These are phyloP conservation scores for Hymenochirus boettgeri DNA, from an alignment of 2,113 vertebrate species.

Conservation along the genomic window DNA sequence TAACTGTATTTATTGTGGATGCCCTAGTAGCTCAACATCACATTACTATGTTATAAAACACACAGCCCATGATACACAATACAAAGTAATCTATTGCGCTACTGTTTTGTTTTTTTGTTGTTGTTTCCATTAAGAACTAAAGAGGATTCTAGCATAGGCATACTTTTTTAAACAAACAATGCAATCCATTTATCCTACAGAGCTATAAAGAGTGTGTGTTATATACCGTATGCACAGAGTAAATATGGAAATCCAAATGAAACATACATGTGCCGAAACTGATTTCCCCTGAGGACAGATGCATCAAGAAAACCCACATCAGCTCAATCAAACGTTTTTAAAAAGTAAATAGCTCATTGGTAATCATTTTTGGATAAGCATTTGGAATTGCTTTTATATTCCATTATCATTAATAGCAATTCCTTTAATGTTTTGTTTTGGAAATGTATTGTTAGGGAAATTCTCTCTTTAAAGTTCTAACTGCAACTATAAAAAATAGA, in stretches of 20 bases:
- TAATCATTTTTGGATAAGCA: slow-evolving; percentile 58
- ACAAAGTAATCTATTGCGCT: no score
- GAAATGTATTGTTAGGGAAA: slow-evolving; percentile 41
- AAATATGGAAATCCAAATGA: slow-evolving; percentile 61
- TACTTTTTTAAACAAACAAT: no score
- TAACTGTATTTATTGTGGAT: no score
- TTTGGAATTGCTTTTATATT: slow-evolving; percentile 58
- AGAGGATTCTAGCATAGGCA: no score
- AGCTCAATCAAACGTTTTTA: slow-evolving; percentile 63
- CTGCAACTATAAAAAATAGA: no score
- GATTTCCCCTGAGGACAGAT: slow-evolving; percentile 61
- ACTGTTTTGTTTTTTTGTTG: no score
- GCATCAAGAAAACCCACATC: slow-evolving; percentile 61
- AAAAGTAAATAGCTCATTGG: slow-evolving; percentile 62
- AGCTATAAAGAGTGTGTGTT: slow-evolving; percentile 56
- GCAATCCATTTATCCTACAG: slow-evolving; percentile 47
- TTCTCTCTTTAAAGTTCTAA: no score
- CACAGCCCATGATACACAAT: no score
- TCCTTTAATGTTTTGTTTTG: slow-evolving; percentile 55
- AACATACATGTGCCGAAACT: slow-evolving; percentile 53
- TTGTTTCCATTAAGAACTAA: no score
- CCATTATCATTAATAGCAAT: slow-evolving; percentile 60
- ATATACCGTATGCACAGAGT: slow-evolving; percentile 60
- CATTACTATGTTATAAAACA: no score
- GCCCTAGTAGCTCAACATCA: no score